Percentiles rank a stretch among this genome's conserved stretches.
phyloP scores from a whole-genome alignment of 2,797 vertebrate genomes.

The Bovichtus diacanthus region DNA sequence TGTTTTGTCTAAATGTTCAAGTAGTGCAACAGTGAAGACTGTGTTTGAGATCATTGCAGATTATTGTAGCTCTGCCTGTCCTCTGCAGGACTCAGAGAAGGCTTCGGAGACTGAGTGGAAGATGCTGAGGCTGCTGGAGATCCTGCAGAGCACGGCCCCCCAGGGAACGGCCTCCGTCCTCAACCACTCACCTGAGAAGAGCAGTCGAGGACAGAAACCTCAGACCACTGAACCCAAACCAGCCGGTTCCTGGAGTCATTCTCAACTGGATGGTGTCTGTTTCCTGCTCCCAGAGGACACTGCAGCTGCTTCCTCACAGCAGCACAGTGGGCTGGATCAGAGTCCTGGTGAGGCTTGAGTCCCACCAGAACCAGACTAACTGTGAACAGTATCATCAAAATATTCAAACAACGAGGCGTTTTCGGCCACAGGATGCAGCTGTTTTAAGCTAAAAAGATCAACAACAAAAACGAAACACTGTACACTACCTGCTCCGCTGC shows the following conservation, averaged over 20 bases:
- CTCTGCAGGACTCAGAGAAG: constrained; percentile 4
- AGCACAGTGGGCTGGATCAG: neutral
- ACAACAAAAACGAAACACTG: too few species aligned
- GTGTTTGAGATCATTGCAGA: neutral
- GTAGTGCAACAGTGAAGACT: too few species aligned
- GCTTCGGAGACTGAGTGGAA: neutral
- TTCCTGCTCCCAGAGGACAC: neutral
- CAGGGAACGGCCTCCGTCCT: too few species aligned
- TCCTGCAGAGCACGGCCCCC: constrained; percentile 7
- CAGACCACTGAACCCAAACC: neutral
- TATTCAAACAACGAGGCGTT: neutral
- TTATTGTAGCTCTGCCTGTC: neutral
- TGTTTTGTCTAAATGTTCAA: too few species aligned
- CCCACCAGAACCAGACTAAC: neutral
- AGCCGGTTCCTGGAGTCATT: neutral
- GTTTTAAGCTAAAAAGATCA: too few species aligned
- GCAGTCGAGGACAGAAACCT: neutral
- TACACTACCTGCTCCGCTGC: too few species aligned
- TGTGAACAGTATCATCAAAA: neutral
- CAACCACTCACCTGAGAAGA: neutral
- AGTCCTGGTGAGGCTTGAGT: neutral
- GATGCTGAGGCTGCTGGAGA: constrained; percentile 29
- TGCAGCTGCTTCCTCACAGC: constrained; percentile 11
- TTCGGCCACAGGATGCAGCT: too few species aligned
- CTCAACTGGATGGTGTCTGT: neutral